Percentiles rank a stretch among this genome's conserved stretches.
phyloP scores from a whole-genome alignment of 37 sponge, comb jelly and placozoan species.

The Eunapius fragilis region DNA sequence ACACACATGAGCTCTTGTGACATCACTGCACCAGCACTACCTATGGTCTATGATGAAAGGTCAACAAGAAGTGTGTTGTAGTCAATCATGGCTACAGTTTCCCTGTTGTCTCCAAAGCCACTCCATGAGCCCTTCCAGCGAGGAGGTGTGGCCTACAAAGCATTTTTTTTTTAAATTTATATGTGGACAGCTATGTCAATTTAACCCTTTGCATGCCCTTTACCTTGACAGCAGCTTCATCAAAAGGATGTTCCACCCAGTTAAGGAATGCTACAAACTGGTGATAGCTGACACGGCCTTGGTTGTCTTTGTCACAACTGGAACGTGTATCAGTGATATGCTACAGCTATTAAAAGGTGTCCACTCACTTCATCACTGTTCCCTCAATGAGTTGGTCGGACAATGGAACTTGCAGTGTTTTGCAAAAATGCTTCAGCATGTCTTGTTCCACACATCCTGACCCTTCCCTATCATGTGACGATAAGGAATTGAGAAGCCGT shows the following conservation, averaged over 20 bases:
- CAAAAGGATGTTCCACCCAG: conserved; percentile 72
- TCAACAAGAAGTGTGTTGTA: conserved; percentile 17
- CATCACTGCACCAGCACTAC: not conserved
- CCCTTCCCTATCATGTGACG: conserved; percentile 17
- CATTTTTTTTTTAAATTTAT: not conserved
- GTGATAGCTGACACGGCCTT: conserved; percentile 52
- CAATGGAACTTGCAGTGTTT: conserved; percentile 47
- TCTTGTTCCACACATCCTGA: conserved; percentile 49
- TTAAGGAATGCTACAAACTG: conserved; percentile 68
- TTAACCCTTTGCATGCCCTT: not conserved
- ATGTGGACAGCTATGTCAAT: not conserved
- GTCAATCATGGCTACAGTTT: conserved; percentile 15
- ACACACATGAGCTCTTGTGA: not conserved
- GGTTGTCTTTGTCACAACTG: conserved; percentile 48
- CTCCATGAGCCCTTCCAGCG: conserved; percentile 1
- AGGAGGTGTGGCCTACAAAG: conserved; percentile 24
- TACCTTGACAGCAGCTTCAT: conserved; percentile 1
- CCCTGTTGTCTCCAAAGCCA: conserved; percentile 9
- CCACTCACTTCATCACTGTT: conserved; percentile 71
- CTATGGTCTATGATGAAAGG: not conserved
- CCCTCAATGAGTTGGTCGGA: conserved; percentile 79
- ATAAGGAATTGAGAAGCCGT: conserved; percentile 10
- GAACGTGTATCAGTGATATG: not conserved
- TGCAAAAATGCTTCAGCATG: conserved; percentile 37
- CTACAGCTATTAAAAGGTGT: not conserved